Evolutionary conservation across 2,113 vertebrate species (phyloP), one percentile per base, ranked within the genome.

Genomic region (Scytalopus superciliaris): DNA sequence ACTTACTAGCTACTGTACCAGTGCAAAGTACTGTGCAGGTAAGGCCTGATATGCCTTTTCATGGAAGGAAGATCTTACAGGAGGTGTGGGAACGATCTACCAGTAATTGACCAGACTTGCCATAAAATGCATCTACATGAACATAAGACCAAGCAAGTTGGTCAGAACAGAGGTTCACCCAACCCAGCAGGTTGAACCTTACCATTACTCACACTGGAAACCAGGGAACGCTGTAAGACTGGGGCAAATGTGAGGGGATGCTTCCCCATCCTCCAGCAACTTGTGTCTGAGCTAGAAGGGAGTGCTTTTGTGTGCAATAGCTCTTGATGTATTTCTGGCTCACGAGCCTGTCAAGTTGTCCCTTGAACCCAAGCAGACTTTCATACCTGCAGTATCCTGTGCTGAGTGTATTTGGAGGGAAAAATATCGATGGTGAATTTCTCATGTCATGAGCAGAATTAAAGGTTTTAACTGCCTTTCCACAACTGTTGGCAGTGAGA

Each of bases 391-490:
- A 92, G 11, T 30, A 63, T 70, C 44, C 73, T 1, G 1, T 77
- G 83, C 59, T 28, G 55, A 63, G 33, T 13, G 3, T 56, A 35
- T 73, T 55, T 86, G 45, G 7, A 6, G 75, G 35, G 33, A 68
- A 90, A 63, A 27, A 24, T 74, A 23, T 6, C 80, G 56, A 37
- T 63, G 25, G 23, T 66, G 56, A 27, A 31, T 37, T 74, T 10
- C 15, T 66, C 23, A 4, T 64, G n/a, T 64, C 31, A 84, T 60
- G 68, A 87, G 35, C 10, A 79, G 47, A 80, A 76, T 50, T 80
- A 66, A 88, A 88, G 33, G 14, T 53, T 93, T 82, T 86, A 59
- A 84, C 88, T 95, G 45, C 21, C 28, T 80, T 90, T 92, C 80
- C 50, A 55, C 55, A 4, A 1, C 18, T 67, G 49, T 95, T 55